Evolutionary conservation across 53 echinoderm and acorn worm genomes (phyloP).

Genomic region (Holothuria leucospilota): DNA sequence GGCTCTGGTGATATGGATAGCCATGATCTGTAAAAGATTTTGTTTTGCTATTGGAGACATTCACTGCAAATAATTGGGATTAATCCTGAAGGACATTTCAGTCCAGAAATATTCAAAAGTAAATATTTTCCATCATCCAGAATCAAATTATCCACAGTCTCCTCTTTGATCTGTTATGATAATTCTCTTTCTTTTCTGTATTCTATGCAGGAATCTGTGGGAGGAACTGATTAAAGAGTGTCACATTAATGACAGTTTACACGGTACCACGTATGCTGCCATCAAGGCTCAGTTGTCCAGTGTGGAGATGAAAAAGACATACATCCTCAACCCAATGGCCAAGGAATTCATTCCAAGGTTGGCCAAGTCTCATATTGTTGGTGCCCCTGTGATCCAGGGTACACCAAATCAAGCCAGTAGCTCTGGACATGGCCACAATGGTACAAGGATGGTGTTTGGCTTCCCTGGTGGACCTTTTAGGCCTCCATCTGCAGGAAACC

Average conservation of each 20-base stretch:
- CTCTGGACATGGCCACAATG: slow-evolving; percentile 43
- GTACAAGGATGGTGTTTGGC: slow-evolving; percentile 66
- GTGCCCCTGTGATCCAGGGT: slow-evolving; percentile 87
- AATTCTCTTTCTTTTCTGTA: background rate
- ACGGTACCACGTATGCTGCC: slow-evolving; percentile 85
- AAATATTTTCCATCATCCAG: too few relatives aligned
- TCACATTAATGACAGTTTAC: slow-evolving; percentile 80
- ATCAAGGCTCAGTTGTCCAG: slow-evolving; percentile 91
- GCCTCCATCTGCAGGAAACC: slow-evolving; percentile 63
- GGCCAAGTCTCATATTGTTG: slow-evolving; percentile 80
- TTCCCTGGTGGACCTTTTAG: slow-evolving; percentile 62
- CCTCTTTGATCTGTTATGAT: too few relatives aligned
- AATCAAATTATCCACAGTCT: too few relatives aligned
- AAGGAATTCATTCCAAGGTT: slow-evolving; percentile 95
- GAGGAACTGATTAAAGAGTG: slow-evolving; percentile 91
- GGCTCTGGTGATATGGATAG: too few relatives aligned
- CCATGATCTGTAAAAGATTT: too few relatives aligned
- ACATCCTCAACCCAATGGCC: slow-evolving; percentile 94
- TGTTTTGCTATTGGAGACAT: too few relatives aligned
- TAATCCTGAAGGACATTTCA: too few relatives aligned
- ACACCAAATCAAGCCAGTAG: slow-evolving; percentile 63
- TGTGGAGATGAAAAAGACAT: slow-evolving; percentile 99
- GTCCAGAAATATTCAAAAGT: too few relatives aligned
- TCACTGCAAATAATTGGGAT: too few relatives aligned
- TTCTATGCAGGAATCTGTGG: slow-evolving; percentile 83